Percentiles rank a stretch among this genome's conserved stretches.
Evolutionary conservation across 2,797 vertebrate species (phyloP).

Genomic region (Sylvia borin): DNA sequence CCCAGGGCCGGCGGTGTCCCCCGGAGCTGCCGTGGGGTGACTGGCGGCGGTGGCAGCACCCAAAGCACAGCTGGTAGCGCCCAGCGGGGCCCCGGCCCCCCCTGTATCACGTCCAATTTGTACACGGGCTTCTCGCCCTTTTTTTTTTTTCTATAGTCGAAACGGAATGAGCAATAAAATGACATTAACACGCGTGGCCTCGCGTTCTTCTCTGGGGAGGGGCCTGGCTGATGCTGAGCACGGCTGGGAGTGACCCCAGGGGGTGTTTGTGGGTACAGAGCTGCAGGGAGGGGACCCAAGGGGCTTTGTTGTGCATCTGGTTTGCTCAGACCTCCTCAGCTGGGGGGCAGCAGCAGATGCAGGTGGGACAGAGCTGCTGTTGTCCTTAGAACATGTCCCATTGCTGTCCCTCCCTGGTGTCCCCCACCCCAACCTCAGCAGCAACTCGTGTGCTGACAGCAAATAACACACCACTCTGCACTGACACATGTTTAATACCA

Average conservation of each 20-base stretch:
- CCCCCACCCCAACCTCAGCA: background rate
- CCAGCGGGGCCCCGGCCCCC: background rate
- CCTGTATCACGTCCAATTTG: conserved; percentile 55
- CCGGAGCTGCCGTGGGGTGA: background rate
- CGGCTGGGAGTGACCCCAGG: background rate
- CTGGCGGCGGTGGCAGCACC: background rate
- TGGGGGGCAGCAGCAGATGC: background rate
- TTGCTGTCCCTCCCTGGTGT: background rate
- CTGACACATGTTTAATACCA: conserved; percentile 65
- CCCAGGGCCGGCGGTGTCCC: background rate
- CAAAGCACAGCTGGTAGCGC: conserved; percentile 43
- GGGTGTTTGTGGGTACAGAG: accelerated
- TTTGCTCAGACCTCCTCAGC: accelerated
- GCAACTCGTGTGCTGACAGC: accelerated
- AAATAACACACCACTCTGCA: conserved; percentile 16
- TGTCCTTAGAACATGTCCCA: accelerated
- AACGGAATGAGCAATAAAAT: conserved; percentile 65
- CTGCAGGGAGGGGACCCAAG: background rate
- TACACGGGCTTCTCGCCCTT: conserved; percentile 43
- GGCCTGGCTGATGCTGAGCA: background rate
- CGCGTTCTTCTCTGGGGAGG: background rate
- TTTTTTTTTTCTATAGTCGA: conserved; percentile 63
- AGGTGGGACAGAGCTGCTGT: background rate
- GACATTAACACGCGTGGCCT: conserved; percentile 40
- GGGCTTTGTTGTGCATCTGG: background rate